Evolutionary conservation across 2,797 vertebrate genomes (phyloP).

Genomic region (Petrocephalus sullivani): DNA sequence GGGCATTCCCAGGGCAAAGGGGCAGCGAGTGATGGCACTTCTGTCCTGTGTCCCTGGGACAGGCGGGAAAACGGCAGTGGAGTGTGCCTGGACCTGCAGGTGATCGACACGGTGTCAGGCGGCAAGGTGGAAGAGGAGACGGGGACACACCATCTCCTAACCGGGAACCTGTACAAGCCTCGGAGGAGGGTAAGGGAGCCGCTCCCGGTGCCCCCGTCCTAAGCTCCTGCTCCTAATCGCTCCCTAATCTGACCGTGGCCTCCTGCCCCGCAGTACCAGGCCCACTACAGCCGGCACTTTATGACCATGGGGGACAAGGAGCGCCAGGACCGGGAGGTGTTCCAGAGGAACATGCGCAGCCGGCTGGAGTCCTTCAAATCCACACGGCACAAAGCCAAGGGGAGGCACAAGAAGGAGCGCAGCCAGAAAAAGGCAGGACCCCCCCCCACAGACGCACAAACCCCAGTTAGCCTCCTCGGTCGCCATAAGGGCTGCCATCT

Average conservation of each 20-base stretch:
- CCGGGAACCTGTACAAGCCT: constrained; percentile 89
- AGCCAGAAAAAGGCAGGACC: constrained; percentile 79
- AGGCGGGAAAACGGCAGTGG: constrained; percentile 91
- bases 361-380: constrained; percentile 91
- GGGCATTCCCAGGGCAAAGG: background rate
- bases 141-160: constrained; percentile 83
- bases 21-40: background rate
- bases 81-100: constrained; percentile 89
- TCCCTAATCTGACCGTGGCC: background rate
- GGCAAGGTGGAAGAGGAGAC: constrained; percentile 83
- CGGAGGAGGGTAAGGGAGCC: constrained; percentile 68
- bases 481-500: background rate
- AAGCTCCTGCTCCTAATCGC: background rate
- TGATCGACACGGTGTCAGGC: constrained; percentile 83
- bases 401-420: constrained; percentile 77
- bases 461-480: background rate
- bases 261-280: constrained; percentile 72
- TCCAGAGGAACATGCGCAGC: constrained; percentile 93
- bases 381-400: constrained; percentile 77
- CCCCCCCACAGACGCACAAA: background rate
- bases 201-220: background rate
- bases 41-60: background rate
- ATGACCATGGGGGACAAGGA: constrained; percentile 83
- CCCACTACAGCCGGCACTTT: constrained; percentile 93
- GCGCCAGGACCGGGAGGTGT: constrained; percentile 88